Conservation (phyloP, 2,797 vertebrate genomes). For the Esox masquinongy region DNA sequence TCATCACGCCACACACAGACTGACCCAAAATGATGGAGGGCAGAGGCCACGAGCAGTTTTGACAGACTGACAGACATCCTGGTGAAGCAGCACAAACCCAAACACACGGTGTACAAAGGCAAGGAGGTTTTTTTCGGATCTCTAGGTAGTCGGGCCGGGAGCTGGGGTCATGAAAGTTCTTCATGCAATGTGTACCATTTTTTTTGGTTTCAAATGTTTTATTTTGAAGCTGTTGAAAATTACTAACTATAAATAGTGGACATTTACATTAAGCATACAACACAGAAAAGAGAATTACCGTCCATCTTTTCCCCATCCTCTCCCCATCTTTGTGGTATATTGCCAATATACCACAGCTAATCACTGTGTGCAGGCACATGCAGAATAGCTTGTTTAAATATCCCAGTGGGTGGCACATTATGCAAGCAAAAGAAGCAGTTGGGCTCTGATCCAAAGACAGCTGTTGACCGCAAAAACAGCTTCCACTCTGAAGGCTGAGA, state of each 20-base stretch:
- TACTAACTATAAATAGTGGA: no score
- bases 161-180: not conserved
- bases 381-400: not conserved
- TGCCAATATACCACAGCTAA: no score
- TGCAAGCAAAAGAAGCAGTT: not conserved
- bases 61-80: not conserved
- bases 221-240: not conserved
- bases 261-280: no score
- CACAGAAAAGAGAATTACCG: no score
- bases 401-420: not conserved
- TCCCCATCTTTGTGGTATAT: no score
- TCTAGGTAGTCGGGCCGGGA: not conserved
- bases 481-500: not conserved
- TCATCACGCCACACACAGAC: constrained; percentile 40
- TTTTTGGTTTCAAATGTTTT: not conserved
- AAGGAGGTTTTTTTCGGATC: not conserved
- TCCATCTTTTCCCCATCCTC: no score
- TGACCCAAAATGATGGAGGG: constrained; percentile 14
- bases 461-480: no score
- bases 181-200: not conserved
- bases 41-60: constrained; percentile 6
- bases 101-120: not conserved
- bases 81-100: not conserved
- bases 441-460: not conserved
- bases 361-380: no score